Base-by-base conservation (phyloP, 2,888 invertebrate species). In the Euclidia mi region DNA sequence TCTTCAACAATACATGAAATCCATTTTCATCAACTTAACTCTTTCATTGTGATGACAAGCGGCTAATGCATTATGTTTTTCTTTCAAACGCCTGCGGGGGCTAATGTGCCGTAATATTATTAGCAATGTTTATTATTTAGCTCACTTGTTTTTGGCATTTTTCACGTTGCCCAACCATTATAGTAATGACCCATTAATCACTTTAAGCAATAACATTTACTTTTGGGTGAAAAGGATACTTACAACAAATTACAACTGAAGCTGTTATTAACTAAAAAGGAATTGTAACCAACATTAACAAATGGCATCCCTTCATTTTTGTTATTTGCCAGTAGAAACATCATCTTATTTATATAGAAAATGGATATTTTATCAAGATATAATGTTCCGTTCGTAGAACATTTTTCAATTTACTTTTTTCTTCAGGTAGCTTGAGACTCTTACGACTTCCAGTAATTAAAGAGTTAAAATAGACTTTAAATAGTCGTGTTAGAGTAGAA, bases 1-100 rank as follows among this genome's bases (percentile, higher is more conserved):
- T 3, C 7, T 7, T 7, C 2, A 25, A 25, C 20, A 25, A 25
- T 25, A 25, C 20, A 25, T 7, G 3, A 43, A 31, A 17, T 29
- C 31, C 43, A 43, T 15, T 43, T 15, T 42, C 25, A 11, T 40
- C 43, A 53, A 52, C 50, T 57, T 66, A 69, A 69, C 71, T 49
- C 71, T 57, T 69, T 58, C 44, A 61, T 18, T n/a, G 37, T 32
- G 14, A 45, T 71, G 61, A 50, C 57, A 71, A 53, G 42, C 50
- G 49, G 53, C 57, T 65, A 69, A 71, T 69, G 66, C 62, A 71
- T 61, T 66, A 44, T 50, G 18, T 65, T 71, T 60, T 61, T 61
- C 18, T 9, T 29, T 37, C 34, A 29, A 42, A 29, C 14, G 47
- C 42, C 57, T 50, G 44, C 28, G 48, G 53, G 61, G 18, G 52